Evolutionary conservation across 30 jellyfish, hydroid and myxozoan species (phyloP), one percentile per base, ranked within the genome.

Genomic region (Pseudorhiza aurosa): DNA sequence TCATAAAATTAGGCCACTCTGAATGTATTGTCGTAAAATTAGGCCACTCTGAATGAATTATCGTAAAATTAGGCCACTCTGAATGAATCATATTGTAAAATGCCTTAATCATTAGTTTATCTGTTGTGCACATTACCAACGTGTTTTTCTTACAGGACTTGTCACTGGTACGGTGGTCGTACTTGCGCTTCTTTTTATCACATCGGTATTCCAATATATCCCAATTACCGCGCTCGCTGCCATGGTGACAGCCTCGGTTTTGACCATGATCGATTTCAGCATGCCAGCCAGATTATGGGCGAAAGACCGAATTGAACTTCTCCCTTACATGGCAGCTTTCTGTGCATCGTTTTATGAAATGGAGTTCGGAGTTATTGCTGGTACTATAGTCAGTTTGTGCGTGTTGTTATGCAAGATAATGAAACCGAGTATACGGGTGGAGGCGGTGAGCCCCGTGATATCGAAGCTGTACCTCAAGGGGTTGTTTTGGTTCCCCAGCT

Each of bases 151-250:
- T 73, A 29, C 62, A 89, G 97, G 96, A 25, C 77, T 89, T 51
- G 9, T 89, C 22, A 37, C 87, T 2, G 80, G 88, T 12, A 17
- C 49, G 21, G 42, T 89, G 22, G 96, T 89, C 8, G 33, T 89
- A 18, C 51, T 89, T 58, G 97, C 97, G 0, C 12, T 89, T 42
- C 74, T 59, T 27, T 82, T 80, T 45, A 67, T 89, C 25, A 89
- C 97, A 58, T 93, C 97, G 35, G 88, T 82, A 30, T 81, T 89
- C 67, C 77, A 73, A 29, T 89, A 31, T 73, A 72, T 82, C 9
- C 97, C 97, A 10, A 60, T 65, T 72, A 18, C 97, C 3, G 70
- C 81, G 9, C 82, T 89, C 28, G 83, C 93, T 33, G 97, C 97
- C 28, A 89, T 89, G 93, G 84, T 89, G 43, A 62, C 47, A 24